phyloP scores from a whole-genome alignment of 1,140 invertebrate species.

The Cotesia glomerata region DNA sequence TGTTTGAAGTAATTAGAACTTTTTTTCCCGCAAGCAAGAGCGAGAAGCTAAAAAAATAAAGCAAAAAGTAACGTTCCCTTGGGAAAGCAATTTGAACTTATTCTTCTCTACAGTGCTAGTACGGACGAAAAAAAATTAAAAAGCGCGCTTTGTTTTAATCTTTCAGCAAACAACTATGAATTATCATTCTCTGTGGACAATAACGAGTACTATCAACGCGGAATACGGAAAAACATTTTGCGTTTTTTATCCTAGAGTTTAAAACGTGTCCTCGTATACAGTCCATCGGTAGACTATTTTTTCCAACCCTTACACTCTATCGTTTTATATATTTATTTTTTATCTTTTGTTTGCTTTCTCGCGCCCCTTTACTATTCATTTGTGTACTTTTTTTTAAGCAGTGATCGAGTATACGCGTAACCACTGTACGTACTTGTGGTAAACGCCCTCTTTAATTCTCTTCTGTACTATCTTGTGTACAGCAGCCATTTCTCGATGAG shows the following conservation, averaged over 20 bases:
- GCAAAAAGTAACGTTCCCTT: background rate
- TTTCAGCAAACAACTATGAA: conserved; percentile 26
- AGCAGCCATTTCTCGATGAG: conserved; percentile 14
- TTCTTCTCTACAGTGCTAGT: background rate
- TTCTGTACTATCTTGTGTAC: conserved; percentile 20
- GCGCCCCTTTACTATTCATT: background rate
- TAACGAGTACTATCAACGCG: background rate
- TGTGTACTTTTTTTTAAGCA: background rate
- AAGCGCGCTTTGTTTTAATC: conserved; percentile 21
- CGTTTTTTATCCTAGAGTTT: background rate
- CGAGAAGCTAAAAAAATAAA: conserved; percentile 2
- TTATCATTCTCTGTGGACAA: conserved; percentile 21
- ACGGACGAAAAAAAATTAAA: background rate
- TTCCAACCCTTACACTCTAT: background rate
- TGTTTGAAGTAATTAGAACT: conserved; percentile 30
- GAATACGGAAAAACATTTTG: background rate
- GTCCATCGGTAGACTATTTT: background rate
- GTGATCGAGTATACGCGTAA: background rate
- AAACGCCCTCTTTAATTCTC: background rate
- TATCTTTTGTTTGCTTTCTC: background rate
- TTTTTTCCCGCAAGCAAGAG: background rate
- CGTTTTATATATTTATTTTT: background rate
- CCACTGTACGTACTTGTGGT: background rate
- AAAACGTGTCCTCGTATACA: background rate
- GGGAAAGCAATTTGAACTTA: conserved; percentile 14